phyloP scores from a whole-genome alignment of 2,113 vertebrate species.

The Vulpes ferrilata region DNA sequence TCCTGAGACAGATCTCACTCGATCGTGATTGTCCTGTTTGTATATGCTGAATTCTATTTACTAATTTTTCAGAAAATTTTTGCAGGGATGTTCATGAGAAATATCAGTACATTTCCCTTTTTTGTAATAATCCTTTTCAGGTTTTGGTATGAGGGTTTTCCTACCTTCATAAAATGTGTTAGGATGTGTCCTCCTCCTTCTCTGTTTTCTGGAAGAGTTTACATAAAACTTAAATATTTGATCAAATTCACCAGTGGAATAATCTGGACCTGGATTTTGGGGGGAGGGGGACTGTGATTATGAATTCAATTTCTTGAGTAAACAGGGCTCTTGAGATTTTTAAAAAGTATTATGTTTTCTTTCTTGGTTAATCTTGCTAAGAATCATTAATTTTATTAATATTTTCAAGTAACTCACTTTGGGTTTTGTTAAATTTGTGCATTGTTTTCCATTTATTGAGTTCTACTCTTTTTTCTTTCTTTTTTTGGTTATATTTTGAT shows the following conservation, averaged over 20 bases:
- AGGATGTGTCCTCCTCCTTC: neutral
- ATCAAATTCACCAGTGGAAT: neutral
- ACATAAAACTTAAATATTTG: neutral
- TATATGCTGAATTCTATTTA: neutral
- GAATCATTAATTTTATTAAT: slow-evolving; percentile 17
- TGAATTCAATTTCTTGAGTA: slow-evolving; percentile 16
- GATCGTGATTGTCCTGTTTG: neutral
- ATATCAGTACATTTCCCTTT: neutral
- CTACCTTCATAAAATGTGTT: neutral
- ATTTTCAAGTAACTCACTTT: slow-evolving; percentile 5
- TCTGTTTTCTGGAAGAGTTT: slow-evolving; percentile 19
- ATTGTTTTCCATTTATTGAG: neutral
- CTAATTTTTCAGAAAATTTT: neutral
- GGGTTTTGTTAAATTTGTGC: neutral
- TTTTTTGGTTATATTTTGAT: slow-evolving; percentile 22
- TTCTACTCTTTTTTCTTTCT: neutral
- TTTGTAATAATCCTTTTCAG: neutral
- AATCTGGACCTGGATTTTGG: neutral
- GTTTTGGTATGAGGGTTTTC: neutral
- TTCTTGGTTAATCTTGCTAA: neutral
- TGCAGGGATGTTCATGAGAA: neutral
- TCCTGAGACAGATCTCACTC: neutral
- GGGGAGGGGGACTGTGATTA: neutral
- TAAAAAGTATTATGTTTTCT: neutral
- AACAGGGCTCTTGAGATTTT: neutral